Evolutionary conservation across 2,113 vertebrate genomes (phyloP).

Genomic region (Herpetotheres cachinnans): DNA sequence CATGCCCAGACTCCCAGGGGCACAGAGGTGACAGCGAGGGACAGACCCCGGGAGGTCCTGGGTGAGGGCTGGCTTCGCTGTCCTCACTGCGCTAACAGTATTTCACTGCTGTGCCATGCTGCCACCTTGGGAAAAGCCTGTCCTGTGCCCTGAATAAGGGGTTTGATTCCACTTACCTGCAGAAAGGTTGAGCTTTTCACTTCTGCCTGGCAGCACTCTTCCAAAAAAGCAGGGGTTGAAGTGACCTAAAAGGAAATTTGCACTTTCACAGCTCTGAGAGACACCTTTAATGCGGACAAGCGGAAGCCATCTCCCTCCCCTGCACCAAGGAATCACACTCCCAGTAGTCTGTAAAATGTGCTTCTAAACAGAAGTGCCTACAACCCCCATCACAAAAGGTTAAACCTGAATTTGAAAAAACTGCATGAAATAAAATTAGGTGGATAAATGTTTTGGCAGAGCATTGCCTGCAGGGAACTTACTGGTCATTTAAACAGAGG

Average conservation of each 20-base stretch:
- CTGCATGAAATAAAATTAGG: neutral
- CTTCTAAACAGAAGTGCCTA: neutral
- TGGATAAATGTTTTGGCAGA: slow-evolving; percentile 45
- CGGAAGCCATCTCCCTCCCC: neutral
- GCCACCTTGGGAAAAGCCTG: neutral
- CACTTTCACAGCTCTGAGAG: neutral
- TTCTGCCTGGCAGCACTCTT: neutral
- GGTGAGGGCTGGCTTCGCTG: neutral
- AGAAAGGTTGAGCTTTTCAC: neutral
- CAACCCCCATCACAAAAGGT: neutral
- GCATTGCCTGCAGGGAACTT: neutral
- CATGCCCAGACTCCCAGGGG: neutral
- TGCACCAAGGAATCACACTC: neutral
- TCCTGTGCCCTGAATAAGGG: neutral
- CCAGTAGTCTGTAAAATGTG: neutral
- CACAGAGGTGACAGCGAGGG: neutral
- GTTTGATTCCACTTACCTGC: neutral
- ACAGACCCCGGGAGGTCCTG: neutral
- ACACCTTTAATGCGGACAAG: accelerated
- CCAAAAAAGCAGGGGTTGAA: neutral
- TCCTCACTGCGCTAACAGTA: neutral
- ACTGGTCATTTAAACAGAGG: slow-evolving; percentile 19
- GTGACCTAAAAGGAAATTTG: neutral
- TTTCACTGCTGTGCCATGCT: neutral
- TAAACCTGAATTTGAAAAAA: neutral